A percentile compares a stretch with the other conserved stretches of the same genome.
phyloP scores from a whole-genome alignment of 2,888 invertebrate genomes.

The Hipparchia semele region DNA sequence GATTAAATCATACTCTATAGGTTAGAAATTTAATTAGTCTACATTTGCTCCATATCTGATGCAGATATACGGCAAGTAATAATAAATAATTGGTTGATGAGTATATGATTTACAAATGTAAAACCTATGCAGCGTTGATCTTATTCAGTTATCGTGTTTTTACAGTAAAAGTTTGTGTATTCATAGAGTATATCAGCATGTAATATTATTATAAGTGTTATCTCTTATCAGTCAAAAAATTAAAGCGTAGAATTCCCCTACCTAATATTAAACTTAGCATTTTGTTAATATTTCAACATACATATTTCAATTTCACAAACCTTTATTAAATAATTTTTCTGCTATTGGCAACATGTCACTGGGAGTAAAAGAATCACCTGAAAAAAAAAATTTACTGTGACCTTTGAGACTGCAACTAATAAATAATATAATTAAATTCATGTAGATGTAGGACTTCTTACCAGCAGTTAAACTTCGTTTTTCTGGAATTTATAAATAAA shows the following conservation, averaged over 20 bases:
- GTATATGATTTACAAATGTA: too few relatives aligned
- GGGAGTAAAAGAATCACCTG: conserved; percentile 64
- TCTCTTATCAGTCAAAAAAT: too few relatives aligned
- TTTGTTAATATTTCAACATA: too few relatives aligned
- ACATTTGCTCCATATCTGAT: conserved; percentile 1
- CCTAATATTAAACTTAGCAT: too few relatives aligned
- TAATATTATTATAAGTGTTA: too few relatives aligned
- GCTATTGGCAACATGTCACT: conserved; percentile 58
- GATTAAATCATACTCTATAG: background rate
- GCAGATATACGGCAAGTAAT: background rate
- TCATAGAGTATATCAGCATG: too few relatives aligned
- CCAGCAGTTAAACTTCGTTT: conserved; percentile 21
- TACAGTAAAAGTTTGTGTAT: too few relatives aligned
- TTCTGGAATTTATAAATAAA: conserved; percentile 6
- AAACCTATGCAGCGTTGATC: too few relatives aligned
- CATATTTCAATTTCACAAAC: conserved; percentile 40
- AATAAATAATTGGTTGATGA: background rate
- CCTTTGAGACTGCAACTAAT: too few relatives aligned
- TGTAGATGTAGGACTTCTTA: conserved; percentile 7
- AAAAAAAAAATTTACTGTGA: conserved; percentile 15
- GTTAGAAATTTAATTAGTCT: background rate
- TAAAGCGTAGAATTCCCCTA: too few relatives aligned
- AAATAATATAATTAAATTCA: background rate
- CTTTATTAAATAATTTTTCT: conserved; percentile 52
- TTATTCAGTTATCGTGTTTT: too few relatives aligned